phyloP scores from a whole-genome alignment of 2,797 vertebrate species.

The Halcyon leucocephala region DNA sequence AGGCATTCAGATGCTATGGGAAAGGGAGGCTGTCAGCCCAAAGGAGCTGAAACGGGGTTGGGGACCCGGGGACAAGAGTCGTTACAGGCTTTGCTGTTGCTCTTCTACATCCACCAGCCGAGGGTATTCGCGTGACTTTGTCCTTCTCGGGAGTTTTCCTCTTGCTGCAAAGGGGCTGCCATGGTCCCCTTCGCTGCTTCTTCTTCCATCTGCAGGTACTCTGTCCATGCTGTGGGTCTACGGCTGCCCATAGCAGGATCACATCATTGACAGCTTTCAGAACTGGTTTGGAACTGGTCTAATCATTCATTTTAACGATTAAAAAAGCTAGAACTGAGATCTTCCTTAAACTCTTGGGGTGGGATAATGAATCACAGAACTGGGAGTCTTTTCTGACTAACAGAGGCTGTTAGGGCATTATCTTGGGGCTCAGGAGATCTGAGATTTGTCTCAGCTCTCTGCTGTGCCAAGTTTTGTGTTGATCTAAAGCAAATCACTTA shows the following conservation, averaged over 20 bases:
- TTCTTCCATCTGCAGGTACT: neutral
- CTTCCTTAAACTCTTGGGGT: conserved; percentile 24
- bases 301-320: neutral
- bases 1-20: neutral
- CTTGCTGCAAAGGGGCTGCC: conserved; percentile 21
- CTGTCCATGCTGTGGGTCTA: neutral
- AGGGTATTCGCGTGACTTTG: neutral
- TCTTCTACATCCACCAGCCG: neutral
- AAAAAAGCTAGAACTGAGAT: neutral
- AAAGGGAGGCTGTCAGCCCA: neutral
- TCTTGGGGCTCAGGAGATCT: conserved; percentile 24
- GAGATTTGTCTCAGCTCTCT: conserved; percentile 18
- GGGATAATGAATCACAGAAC: conserved; percentile 27
- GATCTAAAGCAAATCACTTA: conserved; percentile 40
- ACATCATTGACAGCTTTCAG: neutral
- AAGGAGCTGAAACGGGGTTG: neutral
- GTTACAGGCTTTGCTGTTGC: neutral
- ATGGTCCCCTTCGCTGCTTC: conserved; percentile 3
- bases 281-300: neutral
- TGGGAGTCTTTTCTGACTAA: conserved; percentile 16
- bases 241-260: neutral
- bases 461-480: conserved; percentile 24
- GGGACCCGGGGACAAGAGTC: neutral
- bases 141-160: neutral
- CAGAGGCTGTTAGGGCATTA: conserved; percentile 5